phyloP scores from a whole-genome alignment of 2,797 vertebrate genomes.

The Dermochelys coriacea region DNA sequence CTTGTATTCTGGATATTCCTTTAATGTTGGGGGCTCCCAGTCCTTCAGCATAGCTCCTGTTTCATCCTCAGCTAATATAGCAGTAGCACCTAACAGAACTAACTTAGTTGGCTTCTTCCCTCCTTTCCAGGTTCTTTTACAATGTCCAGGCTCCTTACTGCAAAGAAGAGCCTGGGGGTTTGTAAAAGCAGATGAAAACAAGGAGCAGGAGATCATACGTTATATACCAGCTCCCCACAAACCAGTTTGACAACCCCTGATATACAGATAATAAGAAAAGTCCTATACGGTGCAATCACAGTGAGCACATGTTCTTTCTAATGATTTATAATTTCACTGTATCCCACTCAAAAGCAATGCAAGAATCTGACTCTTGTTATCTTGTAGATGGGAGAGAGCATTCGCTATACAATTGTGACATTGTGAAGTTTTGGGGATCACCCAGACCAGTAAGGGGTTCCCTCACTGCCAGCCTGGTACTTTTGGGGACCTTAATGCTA shows the following conservation, averaged over 20 bases:
- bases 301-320: accelerated
- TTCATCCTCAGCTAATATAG: neutral
- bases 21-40: neutral
- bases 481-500: too few species aligned
- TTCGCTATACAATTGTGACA: neutral
- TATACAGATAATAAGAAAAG: neutral
- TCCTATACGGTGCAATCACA: neutral
- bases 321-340: accelerated
- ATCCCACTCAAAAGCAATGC: accelerated
- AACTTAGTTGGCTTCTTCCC: neutral
- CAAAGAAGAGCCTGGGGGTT: neutral
- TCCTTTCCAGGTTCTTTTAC: constrained; percentile 38
- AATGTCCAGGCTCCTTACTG: accelerated
- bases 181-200: neutral
- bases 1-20: neutral
- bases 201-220: neutral
- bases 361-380: neutral
- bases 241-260: neutral
- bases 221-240: neutral
- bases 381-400: neutral
- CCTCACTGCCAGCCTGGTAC: too few species aligned
- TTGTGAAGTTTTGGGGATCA: too few species aligned
- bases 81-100: neutral
- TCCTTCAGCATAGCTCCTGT: neutral
- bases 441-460: too few species aligned